These are phyloP conservation scores for Sylvicola fuscatus DNA, from an alignment of 2,888 invertebrate genomes.

Conservation along the genomic window DNA sequence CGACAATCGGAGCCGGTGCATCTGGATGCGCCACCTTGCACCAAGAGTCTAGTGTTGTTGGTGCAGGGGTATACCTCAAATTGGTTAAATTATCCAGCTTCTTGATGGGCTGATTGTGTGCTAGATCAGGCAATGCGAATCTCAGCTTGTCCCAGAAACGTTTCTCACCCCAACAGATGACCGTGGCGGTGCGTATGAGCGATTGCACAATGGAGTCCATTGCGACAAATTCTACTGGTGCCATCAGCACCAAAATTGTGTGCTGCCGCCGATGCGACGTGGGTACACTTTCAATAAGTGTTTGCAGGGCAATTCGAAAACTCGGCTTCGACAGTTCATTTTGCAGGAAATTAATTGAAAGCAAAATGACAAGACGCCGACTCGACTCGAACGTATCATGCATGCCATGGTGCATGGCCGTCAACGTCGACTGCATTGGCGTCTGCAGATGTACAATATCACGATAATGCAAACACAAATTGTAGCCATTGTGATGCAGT, in stretches of 20 bases:
- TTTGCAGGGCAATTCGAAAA: slow-evolving; percentile 59
- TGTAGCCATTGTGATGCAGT: slow-evolving; percentile 42
- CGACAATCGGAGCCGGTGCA: slow-evolving; percentile 5
- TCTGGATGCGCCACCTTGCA: slow-evolving; percentile 38
- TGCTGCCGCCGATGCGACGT: slow-evolving; percentile 34
- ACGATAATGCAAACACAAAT: slow-evolving; percentile 46
- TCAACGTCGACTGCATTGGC: slow-evolving; percentile 17
- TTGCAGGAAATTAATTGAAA: slow-evolving; percentile 45
- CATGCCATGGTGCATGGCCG: slow-evolving; percentile 2
- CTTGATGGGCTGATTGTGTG: slow-evolving; percentile 17
- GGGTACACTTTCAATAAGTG: slow-evolving; percentile 42
- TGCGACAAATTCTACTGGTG: slow-evolving; percentile 47
- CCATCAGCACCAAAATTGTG: slow-evolving; percentile 32
- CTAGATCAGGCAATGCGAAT: slow-evolving; percentile 56
- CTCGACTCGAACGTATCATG: no score
- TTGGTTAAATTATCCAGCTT: slow-evolving; percentile 15
- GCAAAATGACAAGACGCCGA: no score
- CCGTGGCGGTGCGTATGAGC: slow-evolving; percentile 47
- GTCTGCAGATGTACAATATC: slow-evolving; percentile 20
- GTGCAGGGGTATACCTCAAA: slow-evolving; percentile 46
- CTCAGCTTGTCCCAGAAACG: slow-evolving; percentile 79
- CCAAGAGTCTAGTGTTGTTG: slow-evolving; percentile 50
- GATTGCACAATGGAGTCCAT: slow-evolving; percentile 58
- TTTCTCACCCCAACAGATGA: slow-evolving; percentile 60
- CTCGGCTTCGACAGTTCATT: slow-evolving; percentile 70